Evolutionary conservation across 2,888 invertebrate species (phyloP), one percentile per base, ranked within the genome.

Genomic region (Noctua janthina): DNA sequence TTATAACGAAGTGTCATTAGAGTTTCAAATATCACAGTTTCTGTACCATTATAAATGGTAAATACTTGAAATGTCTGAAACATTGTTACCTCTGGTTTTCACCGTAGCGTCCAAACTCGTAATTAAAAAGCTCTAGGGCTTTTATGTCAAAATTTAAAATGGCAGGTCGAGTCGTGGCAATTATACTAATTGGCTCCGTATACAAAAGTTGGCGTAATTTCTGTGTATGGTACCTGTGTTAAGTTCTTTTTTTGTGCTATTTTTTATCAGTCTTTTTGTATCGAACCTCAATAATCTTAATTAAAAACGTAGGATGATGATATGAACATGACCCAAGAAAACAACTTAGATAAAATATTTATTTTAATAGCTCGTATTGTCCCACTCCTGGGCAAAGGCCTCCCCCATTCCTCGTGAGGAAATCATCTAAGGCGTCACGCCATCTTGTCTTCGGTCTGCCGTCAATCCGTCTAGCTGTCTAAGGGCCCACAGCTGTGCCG

Each of bases 131-230:
- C 77, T 79, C 74, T 74, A 75, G 83, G 82, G 79, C 51, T 78
- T 82, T 86, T 62, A 72, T 56, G 79, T 79, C 76, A 77, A 81
- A 83, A 84, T 78, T 43, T 79, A 76, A 75, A 85, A 81, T 72
- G 75, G 69, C 77, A 78, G 80, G 76, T 80, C 76, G 83, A 43
- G 71, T 64, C 64, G 77, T 78, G 62, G 79, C 73, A 85, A 85
- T 87, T 84, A 79, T 43, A 77, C 80, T 87, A 87, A 85, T 87
- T 86, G 84, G 77, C 80, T 74, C 46, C 13, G 68, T 78, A 76
- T 67, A 77, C 20, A 67, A 79, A 72, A 68, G 74, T n/a, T 76
- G 43, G 46, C 39, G 66, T 56, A 39, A 62, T 76, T 81, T 78
- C n/a, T 66, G 54, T 67, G 17, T 10, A 39, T 39, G n/a, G 8